These are phyloP conservation scores for Fregata magnificens DNA, from an alignment of 2,113 vertebrate species.

Conservation along the genomic window DNA sequence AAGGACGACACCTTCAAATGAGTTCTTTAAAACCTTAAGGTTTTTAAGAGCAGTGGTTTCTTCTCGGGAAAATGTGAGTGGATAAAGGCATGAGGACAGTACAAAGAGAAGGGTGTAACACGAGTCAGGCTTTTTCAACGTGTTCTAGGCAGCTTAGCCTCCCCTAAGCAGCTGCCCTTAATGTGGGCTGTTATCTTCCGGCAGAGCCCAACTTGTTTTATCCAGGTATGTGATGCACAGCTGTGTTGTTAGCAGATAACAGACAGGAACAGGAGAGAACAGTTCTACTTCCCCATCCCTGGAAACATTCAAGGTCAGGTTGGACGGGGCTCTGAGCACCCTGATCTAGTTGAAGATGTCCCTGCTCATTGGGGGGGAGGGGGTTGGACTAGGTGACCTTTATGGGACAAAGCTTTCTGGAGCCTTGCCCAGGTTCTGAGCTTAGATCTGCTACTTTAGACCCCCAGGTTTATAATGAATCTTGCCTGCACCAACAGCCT, in stretches of 20 bases:
- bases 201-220: background rate
- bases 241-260: background rate
- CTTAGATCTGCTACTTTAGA: background rate
- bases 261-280: background rate
- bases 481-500: background rate
- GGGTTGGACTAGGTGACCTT: background rate
- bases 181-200: background rate
- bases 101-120: background rate
- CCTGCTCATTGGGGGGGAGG: background rate
- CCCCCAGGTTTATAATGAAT: background rate
- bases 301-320: background rate
- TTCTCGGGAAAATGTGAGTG: rapidly evolving
- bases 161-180: background rate
- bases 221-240: background rate
- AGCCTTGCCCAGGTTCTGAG: background rate
- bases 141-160: too few species aligned
- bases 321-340: background rate
- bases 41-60: background rate
- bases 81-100: rapidly evolving
- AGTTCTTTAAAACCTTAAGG: background rate
- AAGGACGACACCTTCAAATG: background rate
- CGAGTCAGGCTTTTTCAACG: background rate
- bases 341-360: background rate
- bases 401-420: background rate
- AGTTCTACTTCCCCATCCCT: background rate